Base-by-base conservation (phyloP, 2,888 invertebrate species). In the Tenthredo livida region DNA sequence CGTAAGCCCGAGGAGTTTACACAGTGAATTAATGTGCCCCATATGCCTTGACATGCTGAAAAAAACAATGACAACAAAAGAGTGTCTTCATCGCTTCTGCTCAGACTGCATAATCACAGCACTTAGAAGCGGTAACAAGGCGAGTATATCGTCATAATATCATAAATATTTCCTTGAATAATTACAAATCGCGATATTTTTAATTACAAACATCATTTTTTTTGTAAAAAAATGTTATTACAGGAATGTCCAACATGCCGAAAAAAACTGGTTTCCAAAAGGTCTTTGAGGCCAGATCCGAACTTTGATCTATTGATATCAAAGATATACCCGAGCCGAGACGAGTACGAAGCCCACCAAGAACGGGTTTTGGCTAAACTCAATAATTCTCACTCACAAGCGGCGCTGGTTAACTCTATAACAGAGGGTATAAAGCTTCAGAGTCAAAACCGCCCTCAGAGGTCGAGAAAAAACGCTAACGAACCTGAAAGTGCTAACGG, bases 51-150 rank as follows among this genome's bases (percentile, higher is more conserved):
- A 99, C 94, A 98, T 99, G 98, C 95, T 99, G 90, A 99, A 99
- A 93, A 98, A 98, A 93, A 99, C 99, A 0, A 99, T 99, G 99
- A 99, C 99, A 17, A 99, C 99, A 7, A 99, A 99, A 93, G 99
- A 99, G 94, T 99, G 99, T 94, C 95, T 99, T 85, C 99, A 99
- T 94, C 96, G 99, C 85, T 99, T 99, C 93, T 99, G 99, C 94
- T 98, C 98, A 33, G 99, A 99, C 92, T 99, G 99, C 94, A 99
- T 99, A 89, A 98, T 99, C 86, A 99, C 99, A 3, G 99, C 99
- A 0, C 94, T 99, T 61, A 96, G 99, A 9, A 98, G 98, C 43
- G 99, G 99, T 6, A 99, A 99, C 93, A 99, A 99, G 93, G 93
- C n/a, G 33, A 33, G 29, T 33, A 29, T 33, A 25, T 29, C 29